Base-by-base conservation (phyloP, 2,888 invertebrate species). In the Trachelus troglodyta region DNA sequence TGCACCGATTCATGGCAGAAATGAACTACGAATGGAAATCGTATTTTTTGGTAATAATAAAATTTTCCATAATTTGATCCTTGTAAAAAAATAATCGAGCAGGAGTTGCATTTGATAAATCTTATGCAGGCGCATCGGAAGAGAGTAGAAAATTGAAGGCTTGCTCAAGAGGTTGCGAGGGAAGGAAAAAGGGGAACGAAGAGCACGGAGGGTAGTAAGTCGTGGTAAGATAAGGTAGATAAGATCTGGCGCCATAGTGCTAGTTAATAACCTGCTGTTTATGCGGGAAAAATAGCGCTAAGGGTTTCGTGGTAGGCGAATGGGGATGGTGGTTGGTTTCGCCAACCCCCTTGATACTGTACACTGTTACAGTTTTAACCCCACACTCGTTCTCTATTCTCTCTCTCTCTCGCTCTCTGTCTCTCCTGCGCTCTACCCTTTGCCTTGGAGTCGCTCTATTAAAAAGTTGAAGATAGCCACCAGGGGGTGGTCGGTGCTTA, bases 191-290 rank as follows among this genome's bases (percentile, higher is more conserved):
- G 12, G 73, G 75, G 15, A 34, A 31, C 15, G 73, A 37, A 56
- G 76, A 78, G 83, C 71, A 34, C 76, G 71, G 69, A 80, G 74
- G 76, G 74, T 76, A 78, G 73, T 68, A 69, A 69, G 74, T 73
- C 79, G 74, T 73, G 69, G 56, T 35, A n/a, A 86, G 87, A 89
- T 88, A 87, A 87, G 83, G 75, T 76, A 87, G 88, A 89, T 89
- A 88, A 79, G 84, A 88, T 88, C 88, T 85, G 81, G 78, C 82
- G 81, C 82, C 80, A 85, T 84, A 86, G 87, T 83, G 79, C 81
- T 79, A 81, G 86, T 86, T 89, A 87, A 89, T 88, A 88, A 87
- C 86, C 83, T 84, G 85, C 84, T 88, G 87, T 87, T 89, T 89
- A 89, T 87, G 88, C 87, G 86, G 81, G 85, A 87, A 88, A 88